A percentile compares a stretch with the other conserved stretches of the same genome.
phyloP scores from a whole-genome alignment of 1,140 invertebrate species.

The Heliconius nattereri region DNA sequence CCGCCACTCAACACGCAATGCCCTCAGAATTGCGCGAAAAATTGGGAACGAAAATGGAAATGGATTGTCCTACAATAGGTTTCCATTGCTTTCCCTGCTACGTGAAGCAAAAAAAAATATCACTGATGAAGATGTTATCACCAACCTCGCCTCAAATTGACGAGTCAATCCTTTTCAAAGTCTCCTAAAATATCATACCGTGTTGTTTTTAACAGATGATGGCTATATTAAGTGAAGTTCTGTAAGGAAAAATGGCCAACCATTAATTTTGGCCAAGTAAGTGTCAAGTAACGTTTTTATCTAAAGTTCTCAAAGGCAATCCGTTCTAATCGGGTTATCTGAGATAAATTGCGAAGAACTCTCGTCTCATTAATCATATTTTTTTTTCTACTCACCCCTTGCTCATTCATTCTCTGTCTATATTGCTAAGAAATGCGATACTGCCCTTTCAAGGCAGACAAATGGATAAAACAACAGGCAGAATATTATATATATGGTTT shows the following conservation, averaged over 20 bases:
- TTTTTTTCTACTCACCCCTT: not conserved
- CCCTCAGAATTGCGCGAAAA: too few relatives aligned
- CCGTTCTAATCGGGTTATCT: conserved; percentile 50
- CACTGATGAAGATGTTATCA: not conserved
- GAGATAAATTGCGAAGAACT: conserved; percentile 51
- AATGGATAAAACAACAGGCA: too few relatives aligned
- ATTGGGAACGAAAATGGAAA: too few relatives aligned
- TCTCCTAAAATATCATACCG: not conserved
- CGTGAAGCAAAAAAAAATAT: not conserved
- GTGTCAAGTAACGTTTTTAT: conserved; percentile 47
- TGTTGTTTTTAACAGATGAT: conserved; percentile 28
- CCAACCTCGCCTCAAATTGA: not conserved
- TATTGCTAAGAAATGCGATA: not conserved
- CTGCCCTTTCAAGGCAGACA: too few relatives aligned
- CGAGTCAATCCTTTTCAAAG: not conserved
- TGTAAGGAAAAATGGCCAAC: conserved; percentile 19
- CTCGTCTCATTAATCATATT: conserved; percentile 48
- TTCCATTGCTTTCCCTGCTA: too few relatives aligned
- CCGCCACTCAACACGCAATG: too few relatives aligned
- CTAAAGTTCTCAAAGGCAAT: conserved; percentile 42
- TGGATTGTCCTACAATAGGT: too few relatives aligned
- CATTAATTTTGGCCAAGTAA: conserved; percentile 37
- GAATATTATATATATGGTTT: too few relatives aligned
- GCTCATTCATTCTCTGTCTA: not conserved
- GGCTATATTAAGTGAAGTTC: conserved; percentile 28